Evolutionary conservation across 2,113 vertebrate genomes (phyloP).

Genomic region (Gallinago undulata): DNA sequence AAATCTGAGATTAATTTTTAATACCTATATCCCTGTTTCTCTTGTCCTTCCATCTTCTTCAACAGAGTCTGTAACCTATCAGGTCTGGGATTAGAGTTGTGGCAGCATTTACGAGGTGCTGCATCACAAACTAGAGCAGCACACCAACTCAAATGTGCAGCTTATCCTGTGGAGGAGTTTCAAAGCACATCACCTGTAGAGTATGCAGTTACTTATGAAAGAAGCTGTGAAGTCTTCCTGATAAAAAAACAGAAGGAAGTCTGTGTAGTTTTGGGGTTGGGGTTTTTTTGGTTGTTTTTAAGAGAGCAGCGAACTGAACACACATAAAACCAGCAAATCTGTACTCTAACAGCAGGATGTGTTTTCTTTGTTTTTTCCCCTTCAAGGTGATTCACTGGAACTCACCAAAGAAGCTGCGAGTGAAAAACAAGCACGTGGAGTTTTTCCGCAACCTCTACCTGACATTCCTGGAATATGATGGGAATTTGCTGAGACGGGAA

Average conservation of each 20-base stretch:
- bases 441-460: constrained; percentile 98
- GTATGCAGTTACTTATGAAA: not conserved
- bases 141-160: not conserved
- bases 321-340: not conserved
- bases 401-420: constrained; percentile 95
- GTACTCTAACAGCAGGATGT: constrained; percentile 31
- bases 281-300: not conserved
- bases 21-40: not conserved
- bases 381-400: constrained; percentile 98
- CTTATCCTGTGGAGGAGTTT: not conserved
- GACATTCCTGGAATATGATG: constrained; percentile 97
- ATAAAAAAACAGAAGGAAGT: not conserved
- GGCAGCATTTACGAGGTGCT: not conserved
- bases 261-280: not conserved
- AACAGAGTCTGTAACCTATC: not conserved
- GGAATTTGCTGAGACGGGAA: constrained; percentile 91
- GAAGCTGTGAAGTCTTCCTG: not conserved
- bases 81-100: not conserved
- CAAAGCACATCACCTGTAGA: not conserved
- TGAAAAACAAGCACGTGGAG: constrained; percentile 99
- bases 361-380: not conserved
- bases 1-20: constrained; percentile 22
- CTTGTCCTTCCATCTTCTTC: not conserved
- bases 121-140: not conserved
- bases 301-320: not conserved